Base-by-base conservation (phyloP, 2,888 invertebrate genomes). In the Trichopoda pennipes region DNA sequence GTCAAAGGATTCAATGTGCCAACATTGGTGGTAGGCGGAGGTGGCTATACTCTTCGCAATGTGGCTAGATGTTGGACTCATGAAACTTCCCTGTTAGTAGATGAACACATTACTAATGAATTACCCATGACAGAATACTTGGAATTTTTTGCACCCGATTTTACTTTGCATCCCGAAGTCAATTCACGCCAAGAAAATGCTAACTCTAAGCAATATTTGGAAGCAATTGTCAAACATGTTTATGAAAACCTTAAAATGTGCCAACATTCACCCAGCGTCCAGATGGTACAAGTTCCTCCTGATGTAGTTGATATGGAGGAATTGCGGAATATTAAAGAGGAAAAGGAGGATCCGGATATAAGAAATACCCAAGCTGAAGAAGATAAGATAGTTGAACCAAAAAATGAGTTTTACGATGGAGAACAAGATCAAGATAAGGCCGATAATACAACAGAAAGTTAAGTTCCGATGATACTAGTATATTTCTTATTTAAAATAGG, bases 1-100 rank as follows among this genome's bases (percentile, higher is more conserved):
- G 98, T 99, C 0, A 96, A 97, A 90, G 96, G 95, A 81, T 92
- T 98, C 17, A 97, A 97, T 88, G 94, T 99, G 8, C 99, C 99
- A 0, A 94, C 98, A 8, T 92, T 98, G 53, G 97, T 98, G 0
- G 94, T 99, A 0, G 98, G 94, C 0, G 95, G 95, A 0, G 93
- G 95, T 10, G 95, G 95, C 2, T 99, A 99, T 90, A 99, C 99
- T 0, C 92, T 99, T 28, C 93, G 98, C 35, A 99, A 99, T 90
- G 99, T 99, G 0, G 99, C 99, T 0, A 93, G 99, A 6, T 99
- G 99, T 90, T 99, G 99, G 99, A 98, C 99, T 0, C 98, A 98
- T 87, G 99, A 99, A 92, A 99, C 99, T 0, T 97, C 99, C 0
- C 92, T 99, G 0, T 92, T 99, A 2, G 94, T 99, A 0, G 98